These are phyloP conservation scores for Pampusana beccarii DNA, from an alignment of 2,113 vertebrate genomes.

Conservation along the genomic window DNA sequence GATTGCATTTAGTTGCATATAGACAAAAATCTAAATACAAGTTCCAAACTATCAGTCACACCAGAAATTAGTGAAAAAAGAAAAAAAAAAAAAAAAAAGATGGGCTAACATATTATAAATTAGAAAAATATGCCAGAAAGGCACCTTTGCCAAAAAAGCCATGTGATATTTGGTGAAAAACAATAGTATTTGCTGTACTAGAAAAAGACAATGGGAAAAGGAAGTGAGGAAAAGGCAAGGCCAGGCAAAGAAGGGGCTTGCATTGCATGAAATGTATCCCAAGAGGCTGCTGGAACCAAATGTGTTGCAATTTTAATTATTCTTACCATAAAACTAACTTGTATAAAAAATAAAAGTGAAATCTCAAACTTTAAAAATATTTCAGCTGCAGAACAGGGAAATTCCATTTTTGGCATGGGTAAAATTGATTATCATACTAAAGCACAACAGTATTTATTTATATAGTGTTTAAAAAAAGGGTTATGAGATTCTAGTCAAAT, in stretches of 20 bases:
- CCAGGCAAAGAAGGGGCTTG: neutral
- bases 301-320: conserved; percentile 38
- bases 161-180: neutral
- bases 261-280: neutral
- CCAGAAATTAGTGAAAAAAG: neutral
- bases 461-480: neutral
- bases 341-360: conserved; percentile 35
- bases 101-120: neutral
- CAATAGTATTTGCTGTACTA: neutral
- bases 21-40: neutral
- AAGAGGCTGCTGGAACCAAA: neutral
- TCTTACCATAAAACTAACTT: conserved; percentile 9
- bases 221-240: neutral
- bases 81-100: neutral
- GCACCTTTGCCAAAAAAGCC: neutral
- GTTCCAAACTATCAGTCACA: neutral
- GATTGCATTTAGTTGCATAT: neutral
- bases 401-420: neutral
- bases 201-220: neutral
- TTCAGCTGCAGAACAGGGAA: neutral
- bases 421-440: neutral
- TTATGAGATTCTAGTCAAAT: neutral
- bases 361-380: neutral
- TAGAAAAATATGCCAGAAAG: neutral
- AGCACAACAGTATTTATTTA: neutral